A percentile compares a stretch with the other conserved stretches of the same genome.
phyloP scores from a whole-genome alignment of 2,888 invertebrate genomes.

The Venusia cambrica region DNA sequence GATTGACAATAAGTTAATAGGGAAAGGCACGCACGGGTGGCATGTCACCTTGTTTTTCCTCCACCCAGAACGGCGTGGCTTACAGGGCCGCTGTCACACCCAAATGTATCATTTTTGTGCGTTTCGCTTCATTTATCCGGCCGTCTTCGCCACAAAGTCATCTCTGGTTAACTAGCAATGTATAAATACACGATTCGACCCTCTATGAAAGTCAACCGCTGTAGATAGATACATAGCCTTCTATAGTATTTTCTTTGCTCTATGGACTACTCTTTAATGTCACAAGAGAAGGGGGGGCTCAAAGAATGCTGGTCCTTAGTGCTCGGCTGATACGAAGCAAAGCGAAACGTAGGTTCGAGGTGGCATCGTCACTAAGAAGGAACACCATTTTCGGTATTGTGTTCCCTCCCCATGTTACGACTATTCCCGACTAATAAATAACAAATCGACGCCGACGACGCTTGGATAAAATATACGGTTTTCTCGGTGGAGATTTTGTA shows the following conservation, averaged over 20 bases:
- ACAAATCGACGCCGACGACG: conserved; percentile 79
- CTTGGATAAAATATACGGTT: conserved; percentile 74
- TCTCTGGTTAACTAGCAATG: conserved; percentile 61
- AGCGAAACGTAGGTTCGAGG: conserved; percentile 61
- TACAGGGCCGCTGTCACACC: conserved; percentile 52
- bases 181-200: conserved; percentile 63
- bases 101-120: conserved; percentile 65
- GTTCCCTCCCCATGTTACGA: conserved; percentile 70
- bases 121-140: conserved; percentile 64
- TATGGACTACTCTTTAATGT: conserved; percentile 37
- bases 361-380: conserved; percentile 73
- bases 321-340: conserved; percentile 52
- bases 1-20: conserved; percentile 40
- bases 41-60: conserved; percentile 50
- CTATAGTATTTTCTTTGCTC: conserved; percentile 41
- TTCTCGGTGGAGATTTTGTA: conserved; percentile 63
- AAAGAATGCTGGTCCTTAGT: conserved; percentile 44
- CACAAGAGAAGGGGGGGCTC: conserved; percentile 53
- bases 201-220: conserved; percentile 49
- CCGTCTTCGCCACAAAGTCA: conserved; percentile 61
- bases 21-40: conserved; percentile 43
- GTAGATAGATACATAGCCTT: conserved; percentile 49
- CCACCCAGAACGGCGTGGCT: conserved; percentile 44
- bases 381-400: conserved; percentile 74
- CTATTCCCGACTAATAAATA: conserved; percentile 79